Evolutionary conservation across 2,888 invertebrate genomes (phyloP).

Genomic region (Theodoxus fluviatilis): DNA sequence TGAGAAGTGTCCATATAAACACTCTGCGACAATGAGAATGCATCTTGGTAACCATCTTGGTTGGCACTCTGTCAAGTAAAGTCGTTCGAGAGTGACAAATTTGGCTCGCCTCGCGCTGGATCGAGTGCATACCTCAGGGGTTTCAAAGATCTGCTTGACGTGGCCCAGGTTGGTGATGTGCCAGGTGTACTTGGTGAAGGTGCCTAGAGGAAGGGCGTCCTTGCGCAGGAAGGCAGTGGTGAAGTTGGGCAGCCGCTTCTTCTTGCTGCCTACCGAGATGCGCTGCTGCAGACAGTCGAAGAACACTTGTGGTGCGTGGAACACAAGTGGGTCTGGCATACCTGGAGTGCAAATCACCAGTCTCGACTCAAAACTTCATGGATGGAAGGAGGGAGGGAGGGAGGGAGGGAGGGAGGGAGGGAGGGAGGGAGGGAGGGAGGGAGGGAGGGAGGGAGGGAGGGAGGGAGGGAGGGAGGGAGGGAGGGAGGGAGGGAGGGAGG

Average conservation of each 20-base stretch:
- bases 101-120: neutral
- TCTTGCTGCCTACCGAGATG: conserved; percentile 73
- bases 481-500: no score
- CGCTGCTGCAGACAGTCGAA: conserved; percentile 78
- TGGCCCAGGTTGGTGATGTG: conserved; percentile 76
- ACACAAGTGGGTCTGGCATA: conserved; percentile 74
- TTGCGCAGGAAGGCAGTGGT: conserved; percentile 72
- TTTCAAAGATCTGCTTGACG: conserved; percentile 79
- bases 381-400: no score
- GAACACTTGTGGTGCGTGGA: conserved; percentile 76
- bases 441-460: no score
- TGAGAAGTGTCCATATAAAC: no score
- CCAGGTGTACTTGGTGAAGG: conserved; percentile 77
- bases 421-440: no score
- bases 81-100: neutral
- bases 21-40: no score
- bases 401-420: no score
- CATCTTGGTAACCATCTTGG: no score
- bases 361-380: no score
- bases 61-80: no score
- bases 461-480: no score
- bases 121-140: conserved; percentile 68
- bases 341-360: no score
- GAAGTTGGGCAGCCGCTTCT: conserved; percentile 74
- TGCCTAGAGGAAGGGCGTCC: conserved; percentile 73